Conservation (phyloP, 2,888 invertebrate species). For the Erynnis tages region DNA sequence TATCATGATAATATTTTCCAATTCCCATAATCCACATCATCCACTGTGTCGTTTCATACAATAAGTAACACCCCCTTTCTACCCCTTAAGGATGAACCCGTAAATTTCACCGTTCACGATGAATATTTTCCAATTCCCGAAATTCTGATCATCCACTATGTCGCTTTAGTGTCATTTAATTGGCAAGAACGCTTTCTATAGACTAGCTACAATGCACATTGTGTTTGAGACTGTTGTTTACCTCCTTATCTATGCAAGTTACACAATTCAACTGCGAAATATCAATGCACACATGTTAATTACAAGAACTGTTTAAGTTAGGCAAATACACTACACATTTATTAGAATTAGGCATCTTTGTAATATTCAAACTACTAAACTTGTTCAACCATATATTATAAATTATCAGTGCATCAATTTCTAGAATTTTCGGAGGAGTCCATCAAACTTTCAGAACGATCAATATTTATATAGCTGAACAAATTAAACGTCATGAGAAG, state of each 20-base stretch:
- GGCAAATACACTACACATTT: slow-evolving; percentile 19
- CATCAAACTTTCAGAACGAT: too few relatives aligned
- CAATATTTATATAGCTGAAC: slow-evolving; percentile 7
- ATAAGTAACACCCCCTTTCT: too few relatives aligned
- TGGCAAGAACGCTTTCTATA: background rate
- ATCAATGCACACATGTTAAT: slow-evolving; percentile 28
- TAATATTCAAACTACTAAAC: slow-evolving; percentile 14
- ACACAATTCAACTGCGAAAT: slow-evolving; percentile 24
- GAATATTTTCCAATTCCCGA: background rate
- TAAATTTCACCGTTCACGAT: background rate
- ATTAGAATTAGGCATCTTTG: slow-evolving; percentile 22
- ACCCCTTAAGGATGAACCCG: too few relatives aligned
- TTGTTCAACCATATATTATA: slow-evolving; percentile 3
- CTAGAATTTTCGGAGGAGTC: too few relatives aligned
- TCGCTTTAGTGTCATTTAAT: background rate
- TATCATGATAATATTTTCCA: too few relatives aligned
- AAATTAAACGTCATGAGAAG: slow-evolving; percentile 3
- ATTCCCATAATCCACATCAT: too few relatives aligned
- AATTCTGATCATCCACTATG: background rate
- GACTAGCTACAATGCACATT: slow-evolving; percentile 2
- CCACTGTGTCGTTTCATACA: too few relatives aligned
- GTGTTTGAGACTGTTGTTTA: slow-evolving; percentile 21
- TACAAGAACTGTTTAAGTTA: slow-evolving; percentile 7
- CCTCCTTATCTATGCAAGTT: slow-evolving; percentile 15
- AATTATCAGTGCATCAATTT: background rate